A percentile compares a stretch with the other conserved stretches of the same genome.
These are phyloP conservation scores for Ictalurus punctatus DNA, from an alignment of 2,113 vertebrate genomes.

Conservation along the genomic window DNA sequence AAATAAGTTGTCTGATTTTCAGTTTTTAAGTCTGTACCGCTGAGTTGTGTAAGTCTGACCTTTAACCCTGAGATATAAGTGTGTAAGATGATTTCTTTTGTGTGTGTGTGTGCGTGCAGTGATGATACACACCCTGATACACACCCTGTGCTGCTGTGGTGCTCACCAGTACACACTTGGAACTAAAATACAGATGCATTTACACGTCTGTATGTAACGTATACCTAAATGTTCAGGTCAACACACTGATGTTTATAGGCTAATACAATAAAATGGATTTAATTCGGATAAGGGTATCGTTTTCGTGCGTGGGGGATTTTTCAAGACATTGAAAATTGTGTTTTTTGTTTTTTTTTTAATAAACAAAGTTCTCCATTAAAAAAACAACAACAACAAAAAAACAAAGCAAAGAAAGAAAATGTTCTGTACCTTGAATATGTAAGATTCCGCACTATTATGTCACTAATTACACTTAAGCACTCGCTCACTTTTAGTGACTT, in stretches of 20 bases:
- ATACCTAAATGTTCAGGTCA: not conserved
- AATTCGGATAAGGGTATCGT: not conserved
- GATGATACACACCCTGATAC: not conserved
- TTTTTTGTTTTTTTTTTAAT: too few relatives aligned
- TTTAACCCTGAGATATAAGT: not conserved
- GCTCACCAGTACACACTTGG: not conserved
- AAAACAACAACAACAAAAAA: too few relatives aligned
- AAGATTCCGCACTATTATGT: too few relatives aligned
- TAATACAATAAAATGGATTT: conserved; percentile 20
- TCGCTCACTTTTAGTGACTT: too few relatives aligned
- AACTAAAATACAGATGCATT: not conserved
- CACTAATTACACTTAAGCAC: too few relatives aligned
- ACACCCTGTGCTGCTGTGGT: not conserved
- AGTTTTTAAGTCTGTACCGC: not conserved
- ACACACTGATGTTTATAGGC: not conserved
- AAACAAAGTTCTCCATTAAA: too few relatives aligned
- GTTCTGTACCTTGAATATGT: too few relatives aligned
- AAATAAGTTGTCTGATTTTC: not conserved
- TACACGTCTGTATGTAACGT: not conserved
- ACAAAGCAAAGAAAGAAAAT: too few relatives aligned
- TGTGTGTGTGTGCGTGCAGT: not conserved
- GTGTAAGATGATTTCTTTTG: not conserved
- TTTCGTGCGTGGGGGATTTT: not conserved
- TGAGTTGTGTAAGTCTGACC: not conserved
- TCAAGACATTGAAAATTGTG: too few relatives aligned